Conservation (phyloP, 1,140 invertebrate species). For the Philopotamus ludificatus region DNA sequence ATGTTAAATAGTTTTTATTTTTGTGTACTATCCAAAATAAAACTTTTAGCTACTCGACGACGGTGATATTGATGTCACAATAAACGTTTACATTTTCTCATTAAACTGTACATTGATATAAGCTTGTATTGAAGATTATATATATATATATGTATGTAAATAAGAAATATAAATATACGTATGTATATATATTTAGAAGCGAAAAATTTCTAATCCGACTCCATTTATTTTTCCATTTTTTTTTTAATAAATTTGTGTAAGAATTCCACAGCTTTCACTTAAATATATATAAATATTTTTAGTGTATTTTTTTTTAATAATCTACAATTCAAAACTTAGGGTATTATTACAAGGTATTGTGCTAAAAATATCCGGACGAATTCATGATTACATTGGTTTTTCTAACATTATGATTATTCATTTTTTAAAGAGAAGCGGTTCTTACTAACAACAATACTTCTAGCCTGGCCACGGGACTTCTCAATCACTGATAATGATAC, state of each 20-base stretch:
- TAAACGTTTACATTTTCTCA: slow-evolving; percentile 33
- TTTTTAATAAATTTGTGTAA: slow-evolving; percentile 14
- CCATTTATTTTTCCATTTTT: slow-evolving; percentile 14
- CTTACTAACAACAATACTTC: slow-evolving; percentile 29
- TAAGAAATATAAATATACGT: slow-evolving; percentile 12
- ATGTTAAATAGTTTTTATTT: slow-evolving; percentile 33
- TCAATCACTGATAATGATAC: not conserved
- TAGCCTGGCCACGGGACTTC: slow-evolving; percentile 9
- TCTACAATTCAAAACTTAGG: slow-evolving; percentile 41
- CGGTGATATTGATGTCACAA: slow-evolving; percentile 34
- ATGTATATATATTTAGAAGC: slow-evolving; percentile 17
- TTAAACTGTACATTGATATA: slow-evolving; percentile 42
- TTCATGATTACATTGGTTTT: slow-evolving; percentile 41
- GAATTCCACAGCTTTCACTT: slow-evolving; percentile 23
- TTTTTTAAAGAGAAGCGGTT: slow-evolving; percentile 38
- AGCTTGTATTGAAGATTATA: slow-evolving; percentile 37
- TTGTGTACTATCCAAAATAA: slow-evolving; percentile 42
- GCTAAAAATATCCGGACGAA: slow-evolving; percentile 43
- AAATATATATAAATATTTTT: slow-evolving; percentile 27
- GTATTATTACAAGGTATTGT: slow-evolving; percentile 41
- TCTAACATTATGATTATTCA: slow-evolving; percentile 41
- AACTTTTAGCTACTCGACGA: slow-evolving; percentile 37
- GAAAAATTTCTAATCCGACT: slow-evolving; percentile 12
- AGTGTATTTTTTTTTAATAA: slow-evolving; percentile 38
- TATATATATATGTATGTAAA: too few relatives aligned